A percentile compares a stretch with the other conserved stretches of the same genome.
Evolutionary conservation across 2,797 vertebrate genomes (phyloP).

Genomic region (Ambastaia sidthimunki): DNA sequence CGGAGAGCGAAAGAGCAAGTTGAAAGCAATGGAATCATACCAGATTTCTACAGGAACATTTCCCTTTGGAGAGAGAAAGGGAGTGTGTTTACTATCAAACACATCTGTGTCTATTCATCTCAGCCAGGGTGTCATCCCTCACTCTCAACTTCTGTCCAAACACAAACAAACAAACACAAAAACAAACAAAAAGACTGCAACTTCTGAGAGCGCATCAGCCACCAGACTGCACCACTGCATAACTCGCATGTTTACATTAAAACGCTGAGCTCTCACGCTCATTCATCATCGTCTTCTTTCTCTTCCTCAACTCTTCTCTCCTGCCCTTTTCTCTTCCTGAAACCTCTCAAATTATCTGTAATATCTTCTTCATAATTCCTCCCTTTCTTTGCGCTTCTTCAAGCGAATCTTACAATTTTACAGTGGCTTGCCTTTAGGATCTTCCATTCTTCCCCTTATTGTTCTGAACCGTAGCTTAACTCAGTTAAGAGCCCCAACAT

Average conservation of each 20-base stretch:
- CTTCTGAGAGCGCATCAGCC: slow-evolving; percentile 63
- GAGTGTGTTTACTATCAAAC: slow-evolving; percentile 58
- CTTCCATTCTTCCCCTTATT: slow-evolving; percentile 60
- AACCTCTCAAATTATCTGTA: slow-evolving; percentile 58
- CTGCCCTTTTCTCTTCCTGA: slow-evolving; percentile 16
- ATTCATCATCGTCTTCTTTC: slow-evolving; percentile 16
- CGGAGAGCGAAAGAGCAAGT: slow-evolving; percentile 10
- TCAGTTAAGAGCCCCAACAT: slow-evolving; percentile 59
- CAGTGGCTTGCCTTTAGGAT: slow-evolving; percentile 64
- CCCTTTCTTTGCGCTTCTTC: slow-evolving; percentile 65
- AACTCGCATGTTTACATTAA: slow-evolving; percentile 14
- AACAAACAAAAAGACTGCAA: slow-evolving; percentile 54
- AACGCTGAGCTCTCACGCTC: slow-evolving; percentile 11
- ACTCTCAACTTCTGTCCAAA: slow-evolving; percentile 55
- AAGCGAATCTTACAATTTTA: slow-evolving; percentile 71
- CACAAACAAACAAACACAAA: slow-evolving; percentile 51
- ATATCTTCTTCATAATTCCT: slow-evolving; percentile 62
- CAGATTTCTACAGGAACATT: slow-evolving; percentile 45
- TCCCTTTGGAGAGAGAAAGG: slow-evolving; percentile 44
- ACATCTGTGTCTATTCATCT: slow-evolving; percentile 66
- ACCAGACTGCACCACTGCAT: slow-evolving; percentile 49
- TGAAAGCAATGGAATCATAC: slow-evolving; percentile 30
- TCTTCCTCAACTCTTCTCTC: not conserved
- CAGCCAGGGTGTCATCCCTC: slow-evolving; percentile 56
- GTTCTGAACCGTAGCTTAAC: slow-evolving; percentile 62